Percentiles rank a stretch among this genome's conserved stretches.
These are phyloP conservation scores for Drosophila sordidula DNA, from an alignment of 2,888 invertebrate species.

Conservation along the genomic window DNA sequence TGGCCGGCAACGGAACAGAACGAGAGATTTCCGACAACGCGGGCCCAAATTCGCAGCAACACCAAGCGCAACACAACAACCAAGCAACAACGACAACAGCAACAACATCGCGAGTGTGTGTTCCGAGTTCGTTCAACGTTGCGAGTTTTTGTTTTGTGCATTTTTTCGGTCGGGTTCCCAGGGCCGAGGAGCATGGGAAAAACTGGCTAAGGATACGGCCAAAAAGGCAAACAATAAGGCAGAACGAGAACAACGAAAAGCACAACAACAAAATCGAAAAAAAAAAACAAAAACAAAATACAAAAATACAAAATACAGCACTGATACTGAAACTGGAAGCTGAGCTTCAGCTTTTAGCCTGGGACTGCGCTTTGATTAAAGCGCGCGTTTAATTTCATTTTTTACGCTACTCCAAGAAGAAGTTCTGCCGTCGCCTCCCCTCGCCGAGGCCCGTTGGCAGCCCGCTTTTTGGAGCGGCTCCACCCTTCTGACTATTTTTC, in stretches of 20 bases:
- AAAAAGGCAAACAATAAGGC: slow-evolving; percentile 41
- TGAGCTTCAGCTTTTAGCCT: slow-evolving; percentile 49
- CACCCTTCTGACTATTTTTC: slow-evolving; percentile 72
- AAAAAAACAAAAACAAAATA: neutral
- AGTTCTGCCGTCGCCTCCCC: slow-evolving; percentile 9
- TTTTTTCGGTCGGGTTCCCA: slow-evolving; percentile 54
- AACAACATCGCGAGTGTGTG: slow-evolving; percentile 35
- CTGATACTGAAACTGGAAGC: slow-evolving; percentile 51
- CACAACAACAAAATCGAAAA: slow-evolving; percentile 36
- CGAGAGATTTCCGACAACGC: slow-evolving; percentile 21
- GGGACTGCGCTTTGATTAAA: slow-evolving; percentile 72
- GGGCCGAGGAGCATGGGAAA: slow-evolving; percentile 64
- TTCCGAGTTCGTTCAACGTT: slow-evolving; percentile 42
- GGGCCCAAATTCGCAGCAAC: slow-evolving; percentile 42
- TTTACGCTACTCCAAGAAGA: slow-evolving; percentile 75
- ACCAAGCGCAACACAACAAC: slow-evolving; percentile 34
- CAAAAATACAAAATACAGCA: slow-evolving; percentile 30
- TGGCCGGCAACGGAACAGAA: slow-evolving; percentile 63
- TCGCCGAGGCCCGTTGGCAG: neutral
- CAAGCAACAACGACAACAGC: slow-evolving; percentile 8
- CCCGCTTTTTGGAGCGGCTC: slow-evolving; percentile 47
- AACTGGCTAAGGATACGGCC: slow-evolving; percentile 70
- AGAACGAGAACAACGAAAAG: slow-evolving; percentile 46
- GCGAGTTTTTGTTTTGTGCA: slow-evolving; percentile 49
- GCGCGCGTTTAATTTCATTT: slow-evolving; percentile 82